phyloP scores from a whole-genome alignment of 2,113 vertebrate genomes.

The Syngnathus scovelli region DNA sequence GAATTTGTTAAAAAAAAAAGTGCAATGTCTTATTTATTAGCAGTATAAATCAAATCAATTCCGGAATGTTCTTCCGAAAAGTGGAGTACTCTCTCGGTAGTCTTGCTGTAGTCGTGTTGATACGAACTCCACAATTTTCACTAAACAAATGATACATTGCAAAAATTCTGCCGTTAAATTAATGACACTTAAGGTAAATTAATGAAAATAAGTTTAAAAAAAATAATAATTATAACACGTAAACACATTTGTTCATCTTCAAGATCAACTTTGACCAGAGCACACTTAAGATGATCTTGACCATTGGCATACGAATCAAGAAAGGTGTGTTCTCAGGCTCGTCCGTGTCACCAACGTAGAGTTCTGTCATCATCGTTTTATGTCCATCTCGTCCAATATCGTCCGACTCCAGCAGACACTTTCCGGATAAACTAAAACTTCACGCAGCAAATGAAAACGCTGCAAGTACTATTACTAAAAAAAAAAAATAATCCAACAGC shows the following conservation, averaged over 20 bases:
- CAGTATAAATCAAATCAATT: background rate
- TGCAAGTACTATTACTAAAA: background rate
- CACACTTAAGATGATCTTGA: background rate
- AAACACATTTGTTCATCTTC: background rate
- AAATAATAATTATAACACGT: background rate
- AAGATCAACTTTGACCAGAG: slow-evolving; percentile 1
- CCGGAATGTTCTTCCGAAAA: background rate
- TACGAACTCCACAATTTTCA: background rate
- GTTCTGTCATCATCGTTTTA: background rate
- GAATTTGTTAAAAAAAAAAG: background rate
- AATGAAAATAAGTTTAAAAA: background rate
- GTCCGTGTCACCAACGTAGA: slow-evolving; percentile 24
- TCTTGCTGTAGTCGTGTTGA: background rate
- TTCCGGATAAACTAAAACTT: background rate
- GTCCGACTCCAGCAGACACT: slow-evolving; percentile 7
- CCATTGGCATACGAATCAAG: slow-evolving; percentile 1
- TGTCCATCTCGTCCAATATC: slow-evolving; percentile 1
- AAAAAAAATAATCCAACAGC: background rate
- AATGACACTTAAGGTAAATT: background rate
- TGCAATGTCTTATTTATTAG: background rate
- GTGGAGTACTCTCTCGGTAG: background rate
- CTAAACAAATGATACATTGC: background rate
- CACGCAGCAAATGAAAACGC: background rate
- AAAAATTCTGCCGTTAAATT: background rate
- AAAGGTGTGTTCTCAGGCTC: background rate